A percentile compares a stretch with the other conserved stretches of the same genome.
Evolutionary conservation across 92 coral and sea anemone genomes (phyloP).

Genomic region (Bergia puertoricense): DNA sequence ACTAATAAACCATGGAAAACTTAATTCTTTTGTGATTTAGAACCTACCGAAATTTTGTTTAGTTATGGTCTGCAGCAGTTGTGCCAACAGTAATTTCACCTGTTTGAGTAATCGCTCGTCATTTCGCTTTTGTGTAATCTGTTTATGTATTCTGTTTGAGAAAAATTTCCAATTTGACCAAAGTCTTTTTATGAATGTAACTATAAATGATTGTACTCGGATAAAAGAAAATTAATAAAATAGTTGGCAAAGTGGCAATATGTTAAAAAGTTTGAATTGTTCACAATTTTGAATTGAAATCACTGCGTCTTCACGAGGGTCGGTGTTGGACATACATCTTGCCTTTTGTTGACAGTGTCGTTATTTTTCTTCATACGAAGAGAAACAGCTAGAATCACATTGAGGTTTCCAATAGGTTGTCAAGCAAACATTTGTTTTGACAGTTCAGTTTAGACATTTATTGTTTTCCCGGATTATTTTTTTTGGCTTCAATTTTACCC

Average conservation of each 20-base stretch:
- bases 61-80: neutral
- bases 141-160: neutral
- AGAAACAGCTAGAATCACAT: neutral
- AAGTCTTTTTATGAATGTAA: neutral
- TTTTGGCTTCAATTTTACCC: neutral
- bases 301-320: neutral
- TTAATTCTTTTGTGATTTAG: neutral
- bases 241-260: neutral
- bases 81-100: neutral
- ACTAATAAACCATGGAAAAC: neutral
- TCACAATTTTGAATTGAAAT: neutral
- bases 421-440: slow-evolving; percentile 1
- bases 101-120: neutral
- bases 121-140: neutral
- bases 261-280: neutral
- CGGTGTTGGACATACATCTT: neutral
- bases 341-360: no score
- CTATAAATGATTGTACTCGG: slow-evolving; percentile 2
- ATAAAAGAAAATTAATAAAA: neutral
- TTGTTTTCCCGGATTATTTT: neutral
- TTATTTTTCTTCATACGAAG: neutral
- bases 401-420: neutral
- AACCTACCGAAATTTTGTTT: neutral
- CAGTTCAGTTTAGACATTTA: neutral
- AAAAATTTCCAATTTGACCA: slow-evolving; percentile 8